These are phyloP conservation scores for Cheilosia vulpina DNA, from an alignment of 2,888 invertebrate genomes.

Conservation along the genomic window DNA sequence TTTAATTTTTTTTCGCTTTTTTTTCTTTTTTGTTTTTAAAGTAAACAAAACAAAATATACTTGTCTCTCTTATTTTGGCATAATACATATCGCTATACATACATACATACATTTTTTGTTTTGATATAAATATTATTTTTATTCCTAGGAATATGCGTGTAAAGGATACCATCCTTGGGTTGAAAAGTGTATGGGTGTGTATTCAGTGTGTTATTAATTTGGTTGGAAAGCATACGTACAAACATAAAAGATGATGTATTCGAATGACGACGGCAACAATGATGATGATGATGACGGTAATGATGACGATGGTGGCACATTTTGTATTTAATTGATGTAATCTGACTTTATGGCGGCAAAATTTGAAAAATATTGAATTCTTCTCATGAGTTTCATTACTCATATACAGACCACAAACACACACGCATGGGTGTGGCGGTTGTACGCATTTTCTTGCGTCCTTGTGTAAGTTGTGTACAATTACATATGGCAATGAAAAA, in stretches of 20 bases:
- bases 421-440: neutral
- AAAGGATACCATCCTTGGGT: constrained; percentile 37
- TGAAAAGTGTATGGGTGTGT: constrained; percentile 24
- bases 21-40: no score
- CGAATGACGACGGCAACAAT: constrained; percentile 12
- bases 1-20: neutral
- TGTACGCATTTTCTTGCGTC: neutral
- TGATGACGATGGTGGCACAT: constrained; percentile 47
- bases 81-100: constrained; percentile 40
- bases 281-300: constrained; percentile 17
- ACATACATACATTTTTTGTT: constrained; percentile 47
- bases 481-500: neutral
- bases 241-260: constrained; percentile 47
- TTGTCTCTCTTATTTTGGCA: constrained; percentile 2
- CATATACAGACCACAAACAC: neutral
- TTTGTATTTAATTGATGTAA: constrained; percentile 56
- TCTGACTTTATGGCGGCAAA: constrained; percentile 43
- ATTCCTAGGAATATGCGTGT: constrained; percentile 14
- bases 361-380: constrained; percentile 40
- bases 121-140: constrained; percentile 12
- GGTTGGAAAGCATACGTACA: constrained; percentile 55
- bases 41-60: no score
- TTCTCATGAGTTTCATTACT: neutral
- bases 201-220: constrained; percentile 44
- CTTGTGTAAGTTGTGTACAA: neutral